Percentiles rank a stretch among this genome's conserved stretches.
These are phyloP conservation scores for Clivina fossor DNA, from an alignment of 2,888 invertebrate species.

Conservation along the genomic window DNA sequence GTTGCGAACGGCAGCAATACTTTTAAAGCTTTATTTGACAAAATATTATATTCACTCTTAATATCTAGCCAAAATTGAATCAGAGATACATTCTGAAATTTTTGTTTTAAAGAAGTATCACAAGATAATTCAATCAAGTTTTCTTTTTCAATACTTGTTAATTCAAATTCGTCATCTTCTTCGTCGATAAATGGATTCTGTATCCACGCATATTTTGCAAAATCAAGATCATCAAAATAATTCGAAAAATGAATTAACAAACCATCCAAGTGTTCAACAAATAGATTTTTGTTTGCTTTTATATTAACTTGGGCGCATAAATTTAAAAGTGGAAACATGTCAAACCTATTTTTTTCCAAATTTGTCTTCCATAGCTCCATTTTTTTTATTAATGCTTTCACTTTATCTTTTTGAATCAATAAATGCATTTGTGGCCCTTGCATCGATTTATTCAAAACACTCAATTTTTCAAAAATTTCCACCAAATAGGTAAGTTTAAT, in stretches of 20 bases:
- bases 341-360: constrained; percentile 8
- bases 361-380: constrained; percentile 9
- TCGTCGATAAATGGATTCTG: constrained; percentile 20
- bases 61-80: constrained; percentile 36
- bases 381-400: constrained; percentile 19
- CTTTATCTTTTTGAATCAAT: constrained; percentile 11
- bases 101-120: constrained; percentile 32
- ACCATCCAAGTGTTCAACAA: constrained; percentile 3
- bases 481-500: constrained; percentile 23
- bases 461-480: constrained; percentile 26
- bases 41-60: constrained; percentile 30
- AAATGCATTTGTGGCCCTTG: constrained; percentile 24
- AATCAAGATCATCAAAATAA: constrained; percentile 21
- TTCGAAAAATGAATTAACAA: constrained; percentile 5
- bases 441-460: constrained; percentile 15
- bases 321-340: constrained; percentile 22
- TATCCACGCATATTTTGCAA: constrained; percentile 21
- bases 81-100: constrained; percentile 34
- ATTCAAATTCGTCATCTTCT: constrained; percentile 33
- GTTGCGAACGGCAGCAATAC: constrained; percentile 36
- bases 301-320: background rate
- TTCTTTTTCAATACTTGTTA: constrained; percentile 32
- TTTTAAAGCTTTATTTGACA: constrained; percentile 35
- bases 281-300: constrained; percentile 11
- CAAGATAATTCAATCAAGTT: constrained; percentile 31